A percentile compares a stretch with the other conserved stretches of the same genome.
These are phyloP conservation scores for Eristalis arbustorum DNA, from an alignment of 2,888 invertebrate genomes.

Conservation along the genomic window DNA sequence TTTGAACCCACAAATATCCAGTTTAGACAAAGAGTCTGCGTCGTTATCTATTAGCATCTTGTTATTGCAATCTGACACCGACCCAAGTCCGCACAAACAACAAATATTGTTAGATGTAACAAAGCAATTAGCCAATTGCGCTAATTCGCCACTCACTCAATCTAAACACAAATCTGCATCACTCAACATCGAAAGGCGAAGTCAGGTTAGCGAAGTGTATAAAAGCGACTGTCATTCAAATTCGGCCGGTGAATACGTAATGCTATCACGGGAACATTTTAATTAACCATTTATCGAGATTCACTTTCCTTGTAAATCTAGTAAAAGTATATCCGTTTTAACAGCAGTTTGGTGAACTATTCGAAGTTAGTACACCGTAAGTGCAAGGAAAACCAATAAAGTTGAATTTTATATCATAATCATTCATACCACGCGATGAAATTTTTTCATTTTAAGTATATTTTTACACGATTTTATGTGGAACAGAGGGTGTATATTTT, in stretches of 20 bases:
- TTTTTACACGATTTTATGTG: neutral
- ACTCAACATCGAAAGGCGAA: neutral
- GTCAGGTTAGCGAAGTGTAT: neutral
- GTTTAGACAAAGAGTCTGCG: neutral
- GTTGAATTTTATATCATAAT: neutral
- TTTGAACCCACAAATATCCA: neutral
- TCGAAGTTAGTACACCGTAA: neutral
- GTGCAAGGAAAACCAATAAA: neutral
- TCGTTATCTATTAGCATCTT: neutral
- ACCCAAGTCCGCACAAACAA: neutral
- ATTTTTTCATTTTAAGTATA: neutral
- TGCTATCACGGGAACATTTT: neutral
- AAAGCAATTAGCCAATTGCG: neutral
- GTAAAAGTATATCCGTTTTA: neutral
- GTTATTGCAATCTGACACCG: neutral
- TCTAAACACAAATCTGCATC: neutral
- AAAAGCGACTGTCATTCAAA: neutral
- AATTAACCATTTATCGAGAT: neutral
- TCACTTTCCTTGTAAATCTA: neutral
- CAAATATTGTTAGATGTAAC: neutral
- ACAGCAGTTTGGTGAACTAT: neutral
- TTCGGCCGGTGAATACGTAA: neutral
- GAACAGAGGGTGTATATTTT: neutral
- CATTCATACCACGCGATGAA: neutral
- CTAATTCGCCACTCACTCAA: neutral